Conservation (phyloP, 2,888 invertebrate species). For the Spodoptera picta region DNA sequence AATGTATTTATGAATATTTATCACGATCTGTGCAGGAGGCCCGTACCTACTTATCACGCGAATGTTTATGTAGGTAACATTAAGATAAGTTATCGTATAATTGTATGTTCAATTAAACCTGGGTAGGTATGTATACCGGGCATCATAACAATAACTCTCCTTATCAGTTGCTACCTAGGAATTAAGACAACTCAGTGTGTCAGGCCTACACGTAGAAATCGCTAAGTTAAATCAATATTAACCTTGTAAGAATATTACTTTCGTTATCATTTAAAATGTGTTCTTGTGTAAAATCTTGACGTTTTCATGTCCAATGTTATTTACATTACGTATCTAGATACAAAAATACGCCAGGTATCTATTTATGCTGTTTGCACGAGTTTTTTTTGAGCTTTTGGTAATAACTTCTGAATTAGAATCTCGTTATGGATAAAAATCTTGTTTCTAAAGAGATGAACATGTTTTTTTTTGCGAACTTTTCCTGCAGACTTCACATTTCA, state of each 20-base stretch:
- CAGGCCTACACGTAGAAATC: conserved; percentile 27
- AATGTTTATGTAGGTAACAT: conserved; percentile 26
- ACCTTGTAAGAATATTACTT: conserved; percentile 24
- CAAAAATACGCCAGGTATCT: too few species aligned
- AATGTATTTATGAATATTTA: conserved; percentile 13
- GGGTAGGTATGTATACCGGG: conserved; percentile 37
- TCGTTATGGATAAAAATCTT: too few species aligned
- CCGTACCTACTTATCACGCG: conserved; percentile 10
- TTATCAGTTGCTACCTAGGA: conserved; percentile 51
- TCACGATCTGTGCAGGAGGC: conserved; percentile 7
- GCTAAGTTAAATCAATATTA: conserved; percentile 33
- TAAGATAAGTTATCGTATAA: conserved; percentile 49
- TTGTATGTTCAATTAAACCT: conserved; percentile 33
- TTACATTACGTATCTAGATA: too few species aligned
- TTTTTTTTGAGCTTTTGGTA: too few species aligned
- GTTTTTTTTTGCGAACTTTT: too few species aligned
- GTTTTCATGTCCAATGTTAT: too few species aligned
- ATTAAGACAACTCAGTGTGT: conserved; percentile 31
- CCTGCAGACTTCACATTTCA: too few species aligned
- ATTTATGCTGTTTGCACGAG: too few species aligned
- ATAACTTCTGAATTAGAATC: too few species aligned
- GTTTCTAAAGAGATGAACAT: too few species aligned
- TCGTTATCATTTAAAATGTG: conserved; percentile 23
- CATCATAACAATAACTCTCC: conserved; percentile 47
- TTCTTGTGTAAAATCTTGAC: too few species aligned